Base-by-base conservation (phyloP, 1,140 invertebrate genomes). In the Drosophila chauvacae region DNA sequence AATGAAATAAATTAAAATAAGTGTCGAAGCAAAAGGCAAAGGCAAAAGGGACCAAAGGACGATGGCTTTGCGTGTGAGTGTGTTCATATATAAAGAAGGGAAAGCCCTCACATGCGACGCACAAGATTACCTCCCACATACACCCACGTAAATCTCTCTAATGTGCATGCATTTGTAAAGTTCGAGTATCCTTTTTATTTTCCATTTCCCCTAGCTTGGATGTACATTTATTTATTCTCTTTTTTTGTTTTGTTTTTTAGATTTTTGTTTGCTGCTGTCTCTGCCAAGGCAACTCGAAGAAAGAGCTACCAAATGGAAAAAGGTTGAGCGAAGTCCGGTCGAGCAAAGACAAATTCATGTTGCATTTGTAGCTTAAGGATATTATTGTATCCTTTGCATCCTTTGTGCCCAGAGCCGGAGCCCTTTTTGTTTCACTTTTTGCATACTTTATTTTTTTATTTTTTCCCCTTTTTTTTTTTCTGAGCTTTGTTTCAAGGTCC, bases 1-100 rank as follows among this genome's bases (percentile, higher is more conserved):
- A 87, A 87, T 87, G 84, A 87, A 87, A 87, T 87, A 87, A 87
- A 87, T 87, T 87, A 88, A 87, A 87, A 87, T 87, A 87, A 87
- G 83, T 87, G 83, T 88, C 84, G 83, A 87, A 87, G 84, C 71
- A 77, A 83, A 80, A 60, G 65, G 84, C 70, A 75, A 70, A 45
- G 64, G 68, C 73, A 78, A 77, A 87, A 77, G 76, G 83, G 79
- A 86, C 79, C 64, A 81, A 86, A 76, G 53, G 59, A 61, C 39
- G 48, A 28, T 72, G 68, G 50, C 65, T 71, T 39, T 71, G 23
- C 35, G 41, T 48, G 33, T 14, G 16, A 20, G 16, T 18, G 4
- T 28, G 5, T 10, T 2, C 3, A 10, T 4, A 51, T 33, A 18
- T 51, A n/a, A 1, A n/a, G 28, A 14, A 35, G 37, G 81, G 44